phyloP scores from a whole-genome alignment of 2,113 vertebrate genomes.

The Phyllostomus hastatus region DNA sequence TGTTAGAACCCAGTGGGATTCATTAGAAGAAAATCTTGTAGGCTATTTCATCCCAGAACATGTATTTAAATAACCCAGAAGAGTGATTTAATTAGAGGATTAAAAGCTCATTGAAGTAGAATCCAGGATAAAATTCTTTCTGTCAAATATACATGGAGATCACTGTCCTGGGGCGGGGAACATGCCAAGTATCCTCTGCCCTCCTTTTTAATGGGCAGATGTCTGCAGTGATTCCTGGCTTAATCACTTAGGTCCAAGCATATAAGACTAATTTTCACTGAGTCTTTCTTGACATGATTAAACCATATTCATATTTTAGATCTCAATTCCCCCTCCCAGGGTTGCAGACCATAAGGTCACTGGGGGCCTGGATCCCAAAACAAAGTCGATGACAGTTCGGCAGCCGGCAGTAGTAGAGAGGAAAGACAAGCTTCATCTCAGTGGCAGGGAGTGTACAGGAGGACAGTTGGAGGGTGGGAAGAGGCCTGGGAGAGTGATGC shows the following conservation, averaged over 20 bases:
- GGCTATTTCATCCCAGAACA: conserved; percentile 49
- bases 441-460: not conserved
- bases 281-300: not conserved
- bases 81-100: conserved; percentile 58
- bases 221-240: not conserved
- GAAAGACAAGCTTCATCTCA: not conserved
- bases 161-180: too few species aligned
- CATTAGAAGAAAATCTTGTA: conserved; percentile 65
- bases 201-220: conserved; percentile 5
- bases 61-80: conserved; percentile 55
- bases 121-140: conserved; percentile 43
- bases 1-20: conserved; percentile 56
- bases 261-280: not conserved
- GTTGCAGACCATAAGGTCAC: not conserved
- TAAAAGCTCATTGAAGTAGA: conserved; percentile 48
- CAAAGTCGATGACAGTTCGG: not conserved
- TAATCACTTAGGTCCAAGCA: not conserved
- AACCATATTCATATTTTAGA: not conserved
- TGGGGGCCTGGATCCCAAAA: not conserved
- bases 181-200: not conserved
- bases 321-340: not conserved
- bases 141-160: conserved; percentile 13
- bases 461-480: not conserved
- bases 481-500: too few species aligned
- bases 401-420: not conserved